Conservation (phyloP, 2,888 invertebrate genomes). For the Chirona hameri region DNA sequence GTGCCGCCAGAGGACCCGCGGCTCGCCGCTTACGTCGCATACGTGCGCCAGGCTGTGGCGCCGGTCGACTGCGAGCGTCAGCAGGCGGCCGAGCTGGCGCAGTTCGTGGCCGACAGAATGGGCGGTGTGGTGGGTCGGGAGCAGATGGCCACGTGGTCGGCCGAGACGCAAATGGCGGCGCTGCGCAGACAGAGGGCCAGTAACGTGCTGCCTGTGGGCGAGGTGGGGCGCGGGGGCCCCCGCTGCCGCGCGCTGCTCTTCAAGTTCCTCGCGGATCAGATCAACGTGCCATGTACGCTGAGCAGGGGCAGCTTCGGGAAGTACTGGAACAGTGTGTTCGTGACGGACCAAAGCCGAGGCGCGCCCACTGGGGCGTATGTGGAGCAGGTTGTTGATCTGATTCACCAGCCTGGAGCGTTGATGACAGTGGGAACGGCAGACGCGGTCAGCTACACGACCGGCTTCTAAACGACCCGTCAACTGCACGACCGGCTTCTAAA, state of each 20-base stretch:
- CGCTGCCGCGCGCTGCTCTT: constrained; percentile 4
- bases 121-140: not conserved
- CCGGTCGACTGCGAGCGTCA: not conserved
- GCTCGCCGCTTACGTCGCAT: not conserved
- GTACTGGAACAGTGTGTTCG: constrained; percentile 9
- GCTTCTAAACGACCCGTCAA: no score
- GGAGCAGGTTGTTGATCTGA: not conserved
- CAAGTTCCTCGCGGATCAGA: constrained; percentile 26
- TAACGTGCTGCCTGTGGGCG: constrained; percentile 10
- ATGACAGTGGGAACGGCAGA: not conserved
- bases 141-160: not conserved
- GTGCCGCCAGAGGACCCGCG: not conserved
- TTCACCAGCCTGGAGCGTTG: not conserved
- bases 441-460: not conserved
- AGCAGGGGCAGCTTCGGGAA: not conserved
- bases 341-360: not conserved
- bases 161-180: not conserved
- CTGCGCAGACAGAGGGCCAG: not conserved
- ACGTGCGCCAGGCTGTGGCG: not conserved
- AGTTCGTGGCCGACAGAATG: not conserved
- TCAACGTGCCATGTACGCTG: not conserved
- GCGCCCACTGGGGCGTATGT: not conserved
- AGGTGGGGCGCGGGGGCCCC: not conserved
- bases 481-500: no score
- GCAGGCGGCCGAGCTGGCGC: not conserved